Evolutionary conservation across 2,113 vertebrate genomes (phyloP).

Genomic region (Limanda limanda): DNA sequence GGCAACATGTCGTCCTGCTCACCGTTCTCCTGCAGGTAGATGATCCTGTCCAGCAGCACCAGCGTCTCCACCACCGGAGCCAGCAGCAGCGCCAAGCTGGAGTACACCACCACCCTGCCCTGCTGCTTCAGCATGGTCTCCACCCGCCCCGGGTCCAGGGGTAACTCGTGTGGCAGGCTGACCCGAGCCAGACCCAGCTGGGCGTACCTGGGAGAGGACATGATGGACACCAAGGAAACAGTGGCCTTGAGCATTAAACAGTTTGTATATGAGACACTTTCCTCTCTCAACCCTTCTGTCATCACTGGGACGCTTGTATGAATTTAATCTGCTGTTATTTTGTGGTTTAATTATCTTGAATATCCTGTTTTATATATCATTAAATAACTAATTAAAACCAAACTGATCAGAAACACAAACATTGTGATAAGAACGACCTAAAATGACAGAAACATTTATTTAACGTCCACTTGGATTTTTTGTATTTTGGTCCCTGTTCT

Average conservation of each 20-base stretch:
- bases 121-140: slow-evolving; percentile 84
- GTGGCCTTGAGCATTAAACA: background rate
- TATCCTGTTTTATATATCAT: too few species aligned
- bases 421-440: too few species aligned
- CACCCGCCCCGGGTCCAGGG: slow-evolving; percentile 71
- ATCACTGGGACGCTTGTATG: background rate
- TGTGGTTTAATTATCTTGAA: too few species aligned
- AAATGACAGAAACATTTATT: too few species aligned
- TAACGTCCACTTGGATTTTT: too few species aligned
- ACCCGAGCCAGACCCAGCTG: slow-evolving; percentile 84
- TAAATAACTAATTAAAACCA: too few species aligned
- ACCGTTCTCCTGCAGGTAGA: slow-evolving; percentile 94
- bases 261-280: background rate
- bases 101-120: slow-evolving; percentile 89
- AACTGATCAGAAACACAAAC: too few species aligned
- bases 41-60: slow-evolving; percentile 90
- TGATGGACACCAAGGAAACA: background rate
- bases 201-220: slow-evolving; percentile 83
- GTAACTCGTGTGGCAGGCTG: slow-evolving; percentile 80
- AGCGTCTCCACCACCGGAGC: slow-evolving; percentile 91
- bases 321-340: background rate
- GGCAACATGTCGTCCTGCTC: slow-evolving; percentile 6
- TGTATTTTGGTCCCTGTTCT: too few species aligned
- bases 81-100: slow-evolving; percentile 88
- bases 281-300: too few species aligned